phyloP scores from a whole-genome alignment of 2,113 vertebrate genomes.

The Calyptommatus sinebrachiatus region DNA sequence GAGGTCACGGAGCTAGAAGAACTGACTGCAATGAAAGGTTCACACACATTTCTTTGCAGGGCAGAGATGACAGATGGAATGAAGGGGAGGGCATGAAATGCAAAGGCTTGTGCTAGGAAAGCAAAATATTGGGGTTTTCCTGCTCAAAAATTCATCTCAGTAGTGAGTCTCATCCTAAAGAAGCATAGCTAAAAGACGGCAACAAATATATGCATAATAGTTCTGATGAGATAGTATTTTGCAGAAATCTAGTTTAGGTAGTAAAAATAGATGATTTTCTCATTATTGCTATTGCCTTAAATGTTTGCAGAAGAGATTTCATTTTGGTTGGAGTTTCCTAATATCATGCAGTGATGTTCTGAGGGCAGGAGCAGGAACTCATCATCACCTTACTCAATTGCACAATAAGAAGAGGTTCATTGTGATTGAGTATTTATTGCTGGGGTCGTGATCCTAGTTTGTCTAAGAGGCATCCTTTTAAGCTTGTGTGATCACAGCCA shows the following conservation, averaged over 20 bases:
- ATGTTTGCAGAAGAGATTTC: not conserved
- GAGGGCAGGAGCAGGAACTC: too few relatives aligned
- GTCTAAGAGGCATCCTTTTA: too few relatives aligned
- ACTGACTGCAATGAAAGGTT: constrained; percentile 18
- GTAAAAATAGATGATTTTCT: not conserved
- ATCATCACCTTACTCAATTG: too few relatives aligned
- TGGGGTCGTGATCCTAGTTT: too few relatives aligned
- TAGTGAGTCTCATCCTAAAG: not conserved
- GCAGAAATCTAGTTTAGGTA: not conserved
- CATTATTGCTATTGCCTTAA: not conserved
- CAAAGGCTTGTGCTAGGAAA: not conserved
- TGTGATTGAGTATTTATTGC: too few relatives aligned
- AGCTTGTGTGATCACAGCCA: too few relatives aligned
- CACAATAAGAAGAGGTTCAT: too few relatives aligned
- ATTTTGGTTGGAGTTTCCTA: not conserved
- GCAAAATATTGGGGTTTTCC: not conserved
- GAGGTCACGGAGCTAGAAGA: constrained; percentile 32
- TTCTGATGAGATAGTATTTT: not conserved
- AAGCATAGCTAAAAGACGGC: not conserved
- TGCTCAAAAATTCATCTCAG: not conserved
- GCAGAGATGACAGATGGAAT: constrained; percentile 7
- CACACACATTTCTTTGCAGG: not conserved
- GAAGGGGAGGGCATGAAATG: constrained; percentile 25
- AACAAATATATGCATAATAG: not conserved
- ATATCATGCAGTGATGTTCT: too few relatives aligned